A percentile compares a stretch with the other conserved stretches of the same genome.
phyloP scores from a whole-genome alignment of 2,113 vertebrate species.

The Sinosuthora webbiana region DNA sequence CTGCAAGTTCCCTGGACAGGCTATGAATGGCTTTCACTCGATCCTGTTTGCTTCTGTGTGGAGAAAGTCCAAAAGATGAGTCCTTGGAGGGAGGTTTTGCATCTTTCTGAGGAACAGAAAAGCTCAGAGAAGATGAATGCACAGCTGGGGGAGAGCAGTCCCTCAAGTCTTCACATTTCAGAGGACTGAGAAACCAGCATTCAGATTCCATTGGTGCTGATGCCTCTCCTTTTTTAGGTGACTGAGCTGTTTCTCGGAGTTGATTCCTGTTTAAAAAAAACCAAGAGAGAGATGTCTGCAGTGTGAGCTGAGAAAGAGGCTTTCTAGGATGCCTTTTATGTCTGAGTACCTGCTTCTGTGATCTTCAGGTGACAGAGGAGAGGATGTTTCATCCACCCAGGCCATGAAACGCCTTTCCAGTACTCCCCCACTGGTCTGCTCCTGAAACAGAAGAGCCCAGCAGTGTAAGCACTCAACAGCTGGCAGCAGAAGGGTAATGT shows the following conservation, averaged over 20 bases:
- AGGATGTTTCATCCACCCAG: neutral
- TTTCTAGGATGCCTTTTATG: neutral
- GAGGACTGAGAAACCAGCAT: neutral
- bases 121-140: neutral
- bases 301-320: neutral
- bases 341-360: conserved; percentile 39
- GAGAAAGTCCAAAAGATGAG: neutral
- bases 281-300: neutral
- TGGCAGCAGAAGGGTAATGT: neutral
- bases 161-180: neutral
- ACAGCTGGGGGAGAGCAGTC: neutral
- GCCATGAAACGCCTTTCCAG: neutral
- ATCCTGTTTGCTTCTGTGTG: conserved; percentile 25
- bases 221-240: neutral
- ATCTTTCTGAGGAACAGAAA: neutral
- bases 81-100: neutral
- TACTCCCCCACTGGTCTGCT: neutral
- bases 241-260: neutral
- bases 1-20: conserved; percentile 59
- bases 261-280: conserved; percentile 20
- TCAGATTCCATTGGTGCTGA: neutral
- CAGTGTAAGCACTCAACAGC: neutral
- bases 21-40: conserved; percentile 62
- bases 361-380: neutral
- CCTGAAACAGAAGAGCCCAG: conserved; percentile 11